phyloP scores from a whole-genome alignment of 1,140 invertebrate species.

The Rhopalosiphum maidis region DNA sequence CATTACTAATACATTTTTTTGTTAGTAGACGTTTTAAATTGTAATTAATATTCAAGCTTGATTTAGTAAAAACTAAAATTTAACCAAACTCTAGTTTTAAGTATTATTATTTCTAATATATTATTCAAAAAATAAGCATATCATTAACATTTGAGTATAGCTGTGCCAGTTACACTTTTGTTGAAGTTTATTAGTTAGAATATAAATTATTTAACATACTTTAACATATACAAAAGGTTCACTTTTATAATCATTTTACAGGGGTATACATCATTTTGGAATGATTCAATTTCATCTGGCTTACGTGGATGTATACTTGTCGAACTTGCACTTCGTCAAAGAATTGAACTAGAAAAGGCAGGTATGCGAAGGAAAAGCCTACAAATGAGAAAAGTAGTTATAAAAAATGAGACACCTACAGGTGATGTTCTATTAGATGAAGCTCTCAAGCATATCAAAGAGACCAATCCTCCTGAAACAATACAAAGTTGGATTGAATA shows the following conservation, averaged over 20 bases:
- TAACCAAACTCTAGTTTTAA: too few relatives aligned
- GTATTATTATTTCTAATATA: too few relatives aligned
- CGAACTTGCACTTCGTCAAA: constrained; percentile 91
- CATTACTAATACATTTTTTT: too few relatives aligned
- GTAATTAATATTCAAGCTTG: too few relatives aligned
- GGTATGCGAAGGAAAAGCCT: constrained; percentile 94
- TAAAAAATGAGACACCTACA: constrained; percentile 90
- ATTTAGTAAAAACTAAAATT: too few relatives aligned
- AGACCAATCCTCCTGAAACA: constrained; percentile 95
- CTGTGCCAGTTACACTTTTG: background rate
- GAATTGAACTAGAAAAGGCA: constrained; percentile 95
- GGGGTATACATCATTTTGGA: constrained; percentile 99
- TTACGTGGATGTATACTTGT: constrained; percentile 98
- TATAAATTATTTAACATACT: background rate
- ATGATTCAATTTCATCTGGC: constrained; percentile 99
- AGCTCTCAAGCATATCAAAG: constrained; percentile 97
- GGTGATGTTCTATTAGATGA: constrained; percentile 98
- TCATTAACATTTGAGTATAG: background rate
- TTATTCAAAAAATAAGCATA: background rate
- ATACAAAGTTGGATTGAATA: constrained; percentile 99
- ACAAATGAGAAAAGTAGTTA: constrained; percentile 78
- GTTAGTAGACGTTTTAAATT: too few relatives aligned
- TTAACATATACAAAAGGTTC: background rate
- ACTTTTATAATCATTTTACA: constrained; percentile 64
- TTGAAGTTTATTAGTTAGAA: background rate